phyloP scores from a whole-genome alignment of 1,140 invertebrate genomes.

The Drosophila sturtevanti region DNA sequence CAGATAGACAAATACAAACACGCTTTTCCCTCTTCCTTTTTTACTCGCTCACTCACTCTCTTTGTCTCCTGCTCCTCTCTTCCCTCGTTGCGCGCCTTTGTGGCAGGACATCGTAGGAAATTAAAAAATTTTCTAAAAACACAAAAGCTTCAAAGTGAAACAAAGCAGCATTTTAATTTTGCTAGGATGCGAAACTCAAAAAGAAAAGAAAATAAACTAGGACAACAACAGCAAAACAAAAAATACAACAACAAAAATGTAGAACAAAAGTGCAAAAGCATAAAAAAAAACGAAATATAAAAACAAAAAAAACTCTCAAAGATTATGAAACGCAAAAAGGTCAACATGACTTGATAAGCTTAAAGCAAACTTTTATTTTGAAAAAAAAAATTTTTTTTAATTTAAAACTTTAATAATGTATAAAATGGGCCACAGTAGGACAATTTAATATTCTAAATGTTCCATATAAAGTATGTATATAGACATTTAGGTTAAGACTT shows the following conservation, averaged over 20 bases:
- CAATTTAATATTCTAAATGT: too few relatives aligned
- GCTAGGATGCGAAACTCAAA: slow-evolving; percentile 33
- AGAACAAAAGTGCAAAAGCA: neutral
- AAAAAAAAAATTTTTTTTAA: neutral
- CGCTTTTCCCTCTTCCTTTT: slow-evolving; percentile 8
- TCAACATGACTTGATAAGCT: slow-evolving; percentile 9
- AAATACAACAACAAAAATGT: slow-evolving; percentile 1
- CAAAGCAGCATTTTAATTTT: slow-evolving; percentile 73
- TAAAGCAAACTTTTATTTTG: neutral
- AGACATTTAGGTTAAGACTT: too few relatives aligned
- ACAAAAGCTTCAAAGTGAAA: slow-evolving; percentile 61
- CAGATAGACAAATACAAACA: slow-evolving; percentile 37
- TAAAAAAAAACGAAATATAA: slow-evolving; percentile 5
- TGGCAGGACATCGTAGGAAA: slow-evolving; percentile 47
- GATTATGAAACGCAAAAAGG: slow-evolving; percentile 8
- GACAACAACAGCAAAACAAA: slow-evolving; percentile 10
- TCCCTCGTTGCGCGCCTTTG: slow-evolving; percentile 30
- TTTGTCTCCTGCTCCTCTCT: slow-evolving; percentile 51
- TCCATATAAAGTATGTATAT: too few relatives aligned
- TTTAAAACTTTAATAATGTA: neutral
- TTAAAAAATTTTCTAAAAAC: slow-evolving; percentile 61
- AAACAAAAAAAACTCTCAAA: slow-evolving; percentile 15
- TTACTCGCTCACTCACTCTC: slow-evolving; percentile 11
- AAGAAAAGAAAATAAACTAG: slow-evolving; percentile 31
- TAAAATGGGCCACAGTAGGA: neutral